Percentiles rank a stretch among this genome's conserved stretches.
phyloP scores from a whole-genome alignment of 2,888 invertebrate species.

The Cordilura impudica region DNA sequence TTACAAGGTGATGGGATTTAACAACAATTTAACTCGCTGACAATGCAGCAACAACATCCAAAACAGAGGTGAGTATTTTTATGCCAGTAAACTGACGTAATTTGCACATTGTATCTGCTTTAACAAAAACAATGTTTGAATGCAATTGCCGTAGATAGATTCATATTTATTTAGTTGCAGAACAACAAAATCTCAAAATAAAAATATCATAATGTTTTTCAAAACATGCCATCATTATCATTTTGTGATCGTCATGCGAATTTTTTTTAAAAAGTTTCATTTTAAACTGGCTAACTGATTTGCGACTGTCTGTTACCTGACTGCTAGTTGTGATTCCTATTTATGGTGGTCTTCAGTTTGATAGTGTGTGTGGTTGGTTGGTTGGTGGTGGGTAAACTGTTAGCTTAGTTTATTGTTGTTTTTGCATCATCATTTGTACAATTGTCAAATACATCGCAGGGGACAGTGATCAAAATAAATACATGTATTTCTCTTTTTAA shows the following conservation, averaged over 20 bases:
- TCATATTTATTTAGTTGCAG: neutral
- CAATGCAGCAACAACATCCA: constrained; percentile 48
- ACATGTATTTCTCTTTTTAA: constrained; percentile 32
- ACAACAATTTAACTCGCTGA: constrained; percentile 51
- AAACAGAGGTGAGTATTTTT: constrained; percentile 45
- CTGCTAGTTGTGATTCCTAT: constrained; percentile 14
- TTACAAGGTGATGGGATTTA: constrained; percentile 62
- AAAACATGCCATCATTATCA: constrained; percentile 37
- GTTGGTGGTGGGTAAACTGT: constrained; percentile 6
- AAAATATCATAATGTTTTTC: constrained; percentile 10
- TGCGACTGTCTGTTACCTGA: neutral
- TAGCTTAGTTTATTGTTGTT: neutral
- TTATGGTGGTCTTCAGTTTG: constrained; percentile 9
- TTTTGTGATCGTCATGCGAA: constrained; percentile 54
- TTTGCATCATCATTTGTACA: constrained; percentile 34
- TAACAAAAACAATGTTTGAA: neutral
- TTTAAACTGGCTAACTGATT: constrained; percentile 15
- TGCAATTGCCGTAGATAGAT: neutral
- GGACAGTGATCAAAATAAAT: constrained; percentile 38
- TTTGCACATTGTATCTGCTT: constrained; percentile 28
- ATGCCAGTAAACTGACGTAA: constrained; percentile 44
- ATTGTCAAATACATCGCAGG: constrained; percentile 27
- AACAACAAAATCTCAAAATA: constrained; percentile 19
- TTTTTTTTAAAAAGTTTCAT: constrained; percentile 42
- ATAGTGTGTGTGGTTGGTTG: constrained; percentile 24